These are phyloP conservation scores for Atethmia centrago DNA, from an alignment of 2,888 invertebrate genomes.

Conservation along the genomic window DNA sequence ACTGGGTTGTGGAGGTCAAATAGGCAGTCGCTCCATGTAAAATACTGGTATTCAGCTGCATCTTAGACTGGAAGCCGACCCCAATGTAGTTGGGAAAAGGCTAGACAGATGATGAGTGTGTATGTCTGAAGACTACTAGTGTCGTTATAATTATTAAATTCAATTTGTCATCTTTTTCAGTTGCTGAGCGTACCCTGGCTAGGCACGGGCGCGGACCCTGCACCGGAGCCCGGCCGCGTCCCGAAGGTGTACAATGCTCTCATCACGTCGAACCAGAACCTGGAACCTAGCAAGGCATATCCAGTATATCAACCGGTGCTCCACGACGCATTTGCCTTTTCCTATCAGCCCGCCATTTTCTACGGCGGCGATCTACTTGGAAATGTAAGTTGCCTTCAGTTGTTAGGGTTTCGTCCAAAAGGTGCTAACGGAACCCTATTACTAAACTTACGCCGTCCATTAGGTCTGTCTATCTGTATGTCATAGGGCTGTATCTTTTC, in stretches of 20 bases:
- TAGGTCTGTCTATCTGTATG: neutral
- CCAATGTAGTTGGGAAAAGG: too few relatives aligned
- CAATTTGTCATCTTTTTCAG: conserved; percentile 70
- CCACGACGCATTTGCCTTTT: conserved; percentile 91
- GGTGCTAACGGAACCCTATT: neutral
- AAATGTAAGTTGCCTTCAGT: conserved; percentile 75
- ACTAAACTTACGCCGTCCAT: too few relatives aligned
- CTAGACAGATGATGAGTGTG: too few relatives aligned
- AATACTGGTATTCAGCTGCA: too few relatives aligned
- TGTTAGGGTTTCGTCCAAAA: neutral
- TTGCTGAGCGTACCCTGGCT: conserved; percentile 74
- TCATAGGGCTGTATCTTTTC: neutral
- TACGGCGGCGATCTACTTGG: conserved; percentile 81
- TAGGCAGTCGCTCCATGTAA: too few relatives aligned
- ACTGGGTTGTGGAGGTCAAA: too few relatives aligned
- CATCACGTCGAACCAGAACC: conserved; percentile 94
- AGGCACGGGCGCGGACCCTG: conserved; percentile 75
- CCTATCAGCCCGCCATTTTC: conserved; percentile 80
- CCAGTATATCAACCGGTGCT: conserved; percentile 94
- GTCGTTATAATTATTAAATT: neutral
- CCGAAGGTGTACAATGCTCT: conserved; percentile 95
- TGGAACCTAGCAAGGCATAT: conserved; percentile 94
- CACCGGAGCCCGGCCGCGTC: conserved; percentile 90
- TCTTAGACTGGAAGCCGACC: too few relatives aligned
- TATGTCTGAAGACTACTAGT: neutral